Base-by-base conservation (phyloP, 2,113 vertebrate species). In the Hemicordylus capensis region DNA sequence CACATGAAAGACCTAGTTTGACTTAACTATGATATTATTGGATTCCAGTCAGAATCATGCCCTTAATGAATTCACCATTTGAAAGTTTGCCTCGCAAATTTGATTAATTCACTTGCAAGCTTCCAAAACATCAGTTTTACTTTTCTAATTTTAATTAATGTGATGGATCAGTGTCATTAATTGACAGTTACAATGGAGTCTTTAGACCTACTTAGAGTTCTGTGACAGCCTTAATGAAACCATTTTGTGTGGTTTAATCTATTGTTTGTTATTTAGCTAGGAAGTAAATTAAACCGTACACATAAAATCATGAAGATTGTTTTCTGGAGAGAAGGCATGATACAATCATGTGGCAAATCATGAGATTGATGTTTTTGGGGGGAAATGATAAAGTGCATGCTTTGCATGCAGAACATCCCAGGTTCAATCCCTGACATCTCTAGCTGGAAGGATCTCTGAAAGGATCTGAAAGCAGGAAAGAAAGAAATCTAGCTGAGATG, bases 61-160 rank as follows among this genome's bases (percentile, higher is more conserved):
- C 26, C 31, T 77, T 70, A 1, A 2, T 24, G 51, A 81, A 77
- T 83, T 84, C 46, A 83, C 73, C 67, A 82, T 77, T 74, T 67
- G 10, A 24, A 58, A 34, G 44, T 69, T 86, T 31, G 11, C 64
- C 90, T 91, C 89, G 3, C 70, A 20, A 76, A 83, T 84, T 34
- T 86, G 79, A 87, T 12, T 56, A 56, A 89, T 87, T 17, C 31
- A 24, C 1, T 12, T 28, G 67, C 61, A 28, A 51, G 63, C 44
- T 81, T 1, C 70, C 61, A 64, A 1, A 54, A 39, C 11, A 19
- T 72, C 58, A 85, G 0, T 56, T 88, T 78, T 56, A 56, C 64
- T 85, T 93, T 82, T 84, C 39, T n/a, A 1, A 8, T 89, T 89
- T 90, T 79, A 76, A 11, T 92, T 85, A 83, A 76, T 69, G 37